Percentiles rank a stretch among this genome's conserved stretches.
Conservation (phyloP, 2,888 invertebrate species). For the Cosmopolites sordidus region DNA sequence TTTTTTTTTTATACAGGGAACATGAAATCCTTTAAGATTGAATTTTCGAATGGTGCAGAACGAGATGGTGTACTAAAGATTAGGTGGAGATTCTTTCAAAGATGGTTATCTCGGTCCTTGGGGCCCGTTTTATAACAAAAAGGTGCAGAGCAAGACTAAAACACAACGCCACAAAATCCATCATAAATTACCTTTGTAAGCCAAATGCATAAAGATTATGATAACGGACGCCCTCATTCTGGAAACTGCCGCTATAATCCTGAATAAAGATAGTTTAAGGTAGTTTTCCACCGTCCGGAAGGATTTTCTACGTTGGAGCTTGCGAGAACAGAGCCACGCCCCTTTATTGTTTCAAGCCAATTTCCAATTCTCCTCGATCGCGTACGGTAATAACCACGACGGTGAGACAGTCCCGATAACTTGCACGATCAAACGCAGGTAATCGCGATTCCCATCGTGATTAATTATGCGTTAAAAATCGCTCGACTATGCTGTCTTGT, state of each 20-base stretch:
- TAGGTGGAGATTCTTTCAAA: too few relatives aligned
- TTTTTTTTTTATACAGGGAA: too few relatives aligned
- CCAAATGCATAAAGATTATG: conserved; percentile 1
- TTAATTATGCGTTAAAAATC: too few relatives aligned
- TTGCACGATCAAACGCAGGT: not conserved
- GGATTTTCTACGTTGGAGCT: not conserved
- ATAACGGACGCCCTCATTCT: conserved; percentile 2
- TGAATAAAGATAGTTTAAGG: not conserved
- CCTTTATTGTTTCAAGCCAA: conserved; percentile 21
- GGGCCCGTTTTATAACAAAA: not conserved
- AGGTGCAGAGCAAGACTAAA: not conserved
- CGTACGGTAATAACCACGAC: not conserved
- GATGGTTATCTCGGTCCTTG: too few relatives aligned
- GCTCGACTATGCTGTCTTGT: too few relatives aligned
- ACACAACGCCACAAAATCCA: not conserved
- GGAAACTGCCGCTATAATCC: not conserved
- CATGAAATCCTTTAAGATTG: too few relatives aligned
- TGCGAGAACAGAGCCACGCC: conserved; percentile 16
- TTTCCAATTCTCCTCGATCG: not conserved
- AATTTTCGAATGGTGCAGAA: too few relatives aligned
- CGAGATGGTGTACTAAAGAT: too few relatives aligned
- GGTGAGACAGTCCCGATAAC: not conserved
- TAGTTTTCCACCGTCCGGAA: too few relatives aligned
- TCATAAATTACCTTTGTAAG: conserved; percentile 4
- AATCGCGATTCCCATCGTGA: too few relatives aligned